Base-by-base conservation (phyloP, 2,797 vertebrate species). In the Rhodeus uyekii region DNA sequence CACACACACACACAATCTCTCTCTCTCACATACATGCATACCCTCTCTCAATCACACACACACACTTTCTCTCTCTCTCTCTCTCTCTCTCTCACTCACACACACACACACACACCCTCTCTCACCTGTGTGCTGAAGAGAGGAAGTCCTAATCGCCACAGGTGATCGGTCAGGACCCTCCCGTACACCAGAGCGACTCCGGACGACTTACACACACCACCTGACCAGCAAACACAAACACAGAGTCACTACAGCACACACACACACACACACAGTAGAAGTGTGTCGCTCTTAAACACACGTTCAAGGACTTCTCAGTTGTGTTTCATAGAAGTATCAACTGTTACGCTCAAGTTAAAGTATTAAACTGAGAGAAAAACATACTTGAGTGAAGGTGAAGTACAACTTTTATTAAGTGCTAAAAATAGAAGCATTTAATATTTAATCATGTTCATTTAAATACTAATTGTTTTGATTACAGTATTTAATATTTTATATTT, bases 51-150 rank as follows among this genome's bases (percentile, higher is more conserved):
- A n/a, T n/a, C n/a, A 65, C 39, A 63, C 67, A 18, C 46, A 44
- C 53, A 77, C n/a, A 18, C 36, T n/a, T n/a, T n/a, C n/a, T n/a
- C n/a, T n/a, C n/a, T n/a, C n/a, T n/a, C n/a, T n/a, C n/a, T n/a
- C n/a, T n/a, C n/a, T n/a, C n/a, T n/a, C n/a, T n/a, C n/a, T n/a
- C n/a, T n/a, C n/a, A 29, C 74, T n/a, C n/a, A 24, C n/a, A 63
- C n/a, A 46, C 53, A 2, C 32, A 42, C 29, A 68, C 8, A 24
- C 9, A 39, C 6, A 29, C 0, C 16, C 1, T 27, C n/a, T 86
- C 93, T 93, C 90, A 94, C 93, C 93, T 92, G 92, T 93, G 92
- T 93, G 67, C 91, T 93, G 86, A 93, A 93, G 90, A 93, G 91
- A 87, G 92, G 93, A 86, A 92, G 91, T 91, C 91, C 93, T 87